Base-by-base conservation (phyloP, 2,797 vertebrate species). In the Epinephelus malabaricus region DNA sequence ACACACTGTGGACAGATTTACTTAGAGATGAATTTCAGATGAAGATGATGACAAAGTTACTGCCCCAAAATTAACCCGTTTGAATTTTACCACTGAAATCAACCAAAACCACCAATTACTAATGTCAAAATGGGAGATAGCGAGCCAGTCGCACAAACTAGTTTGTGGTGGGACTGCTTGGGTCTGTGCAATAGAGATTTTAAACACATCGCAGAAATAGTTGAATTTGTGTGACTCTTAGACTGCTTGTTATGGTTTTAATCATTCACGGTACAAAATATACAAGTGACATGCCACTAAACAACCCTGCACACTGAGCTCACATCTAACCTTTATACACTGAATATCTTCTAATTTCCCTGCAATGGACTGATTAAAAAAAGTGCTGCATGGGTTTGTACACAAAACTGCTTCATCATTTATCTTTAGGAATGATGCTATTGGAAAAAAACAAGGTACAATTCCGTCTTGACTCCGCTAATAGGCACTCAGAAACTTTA, bases 401-500 rank as follows among this genome's bases (percentile, higher is more conserved):
- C 19, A 23, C 23, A 8, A 45, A 14, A 43, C 7, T 3, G 11
- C 19, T 17, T 69, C 23, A 45, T 46, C 0, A 13, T 75, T 64
- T 55, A 38, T 74, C 50, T 50, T 69, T n/a, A 69, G 40, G 21
- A 47, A 71, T 38, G 18, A 76, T 21, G 40, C 8, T 12, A 38
- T 18, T 58, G 2, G n/a, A 46, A 25, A 62, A 9, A 56, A 4
- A 7, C 5, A 34, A 6, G 18, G 2, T 54, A 19, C 13, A 55
- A 34, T 51, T 54, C 67, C 7, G 25, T 71, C 50, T 67, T 6
- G 18, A 54, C 5, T 53, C 5, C 50, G 45, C 65, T 51, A 73
- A 70, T 40, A 19, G 55, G 56, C 40, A 69, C 56, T 59, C n/a
- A 59, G 30, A 69, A 69, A 50, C 25, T 76, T 77, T 63, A 50